Base-by-base conservation (phyloP, 1,140 invertebrate genomes). In the Sitophilus oryzae region DNA sequence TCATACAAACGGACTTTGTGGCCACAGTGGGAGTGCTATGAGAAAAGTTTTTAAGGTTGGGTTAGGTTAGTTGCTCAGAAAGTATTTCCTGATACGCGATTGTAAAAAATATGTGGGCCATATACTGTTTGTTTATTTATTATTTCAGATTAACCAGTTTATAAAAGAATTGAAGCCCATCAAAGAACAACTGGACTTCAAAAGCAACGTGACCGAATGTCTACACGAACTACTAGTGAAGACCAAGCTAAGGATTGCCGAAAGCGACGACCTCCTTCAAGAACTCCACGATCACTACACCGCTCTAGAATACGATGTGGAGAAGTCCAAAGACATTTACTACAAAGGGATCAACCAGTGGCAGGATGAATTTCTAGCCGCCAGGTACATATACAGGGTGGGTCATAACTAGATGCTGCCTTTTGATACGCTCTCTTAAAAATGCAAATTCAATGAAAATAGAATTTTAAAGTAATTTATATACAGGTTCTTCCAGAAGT, bases 331-430 rank as follows among this genome's bases (percentile, higher is more conserved):
- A 48, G 15, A 48, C 5, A 19, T 53, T 22, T 23, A 53, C 10
- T 14, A 21, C 11, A 21, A 47, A 36, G 45, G 50, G 2, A 14
- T 53, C 4, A 38, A 42, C 10, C 50, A 58, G n/a, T 58, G 50
- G 50, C 56, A 58, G 19, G 56, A 52, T 19, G 50, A 58, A 54
- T 58, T 53, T 37, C 21, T 58, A 23, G 51, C 44, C 22, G 56
- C 56, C 4, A 58, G 51, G 48, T 56, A 41, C n/a, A n/a, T n/a
- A n/a, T n/a, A n/a, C n/a, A n/a, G n/a, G n/a, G n/a, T n/a, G n/a
- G n/a, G n/a, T n/a, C n/a, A n/a, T n/a, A n/a, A n/a, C n/a, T 16
- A 19, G 15, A 35, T 35, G 2, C 9, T 22, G 15, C 19, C 30
- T 45, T 3, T 3, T 35, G 34, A 3, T 4, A 38, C 11, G 3